phyloP scores from a whole-genome alignment of 1,140 invertebrate genomes.

The Zophobas atratus region DNA sequence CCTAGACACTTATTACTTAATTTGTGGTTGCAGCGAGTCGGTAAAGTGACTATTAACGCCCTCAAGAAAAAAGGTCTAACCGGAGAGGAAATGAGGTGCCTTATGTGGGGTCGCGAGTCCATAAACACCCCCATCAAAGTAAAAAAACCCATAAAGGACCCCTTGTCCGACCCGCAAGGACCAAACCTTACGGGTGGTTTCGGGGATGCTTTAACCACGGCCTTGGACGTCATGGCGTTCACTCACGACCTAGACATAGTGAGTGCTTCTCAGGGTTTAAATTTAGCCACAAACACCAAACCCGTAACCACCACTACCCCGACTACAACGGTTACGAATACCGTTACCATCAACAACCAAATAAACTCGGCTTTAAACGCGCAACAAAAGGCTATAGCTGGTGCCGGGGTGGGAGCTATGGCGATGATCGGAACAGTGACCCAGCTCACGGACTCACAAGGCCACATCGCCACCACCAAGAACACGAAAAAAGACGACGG shows the following conservation, averaged over 20 bases:
- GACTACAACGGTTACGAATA: slow-evolving; percentile 3
- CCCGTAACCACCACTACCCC: neutral
- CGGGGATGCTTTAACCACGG: slow-evolving; percentile 79
- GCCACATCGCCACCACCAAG: slow-evolving; percentile 2
- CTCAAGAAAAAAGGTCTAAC: slow-evolving; percentile 87
- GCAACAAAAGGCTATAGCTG: slow-evolving; percentile 3
- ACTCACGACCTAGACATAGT: slow-evolving; percentile 76
- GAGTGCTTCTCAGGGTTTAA: slow-evolving; percentile 56
- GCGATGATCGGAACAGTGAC: slow-evolving; percentile 60
- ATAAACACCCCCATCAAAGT: slow-evolving; percentile 88
- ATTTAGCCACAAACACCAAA: slow-evolving; percentile 55
- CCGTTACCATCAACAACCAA: slow-evolving; percentile 45
- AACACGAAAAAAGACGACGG: neutral
- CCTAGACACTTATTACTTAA: neutral
- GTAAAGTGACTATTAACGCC: slow-evolving; percentile 89
- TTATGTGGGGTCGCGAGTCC: slow-evolving; percentile 92
- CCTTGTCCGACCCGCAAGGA: slow-evolving; percentile 64
- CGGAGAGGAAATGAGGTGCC: slow-evolving; percentile 85
- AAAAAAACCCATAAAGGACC: slow-evolving; percentile 61
- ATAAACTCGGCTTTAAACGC: slow-evolving; percentile 36
- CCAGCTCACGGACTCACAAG: slow-evolving; percentile 58
- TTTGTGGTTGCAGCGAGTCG: slow-evolving; percentile 72
- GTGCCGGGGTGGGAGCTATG: slow-evolving; percentile 40
- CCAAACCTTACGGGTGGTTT: slow-evolving; percentile 70
- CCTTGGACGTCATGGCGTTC: slow-evolving; percentile 87